Base-by-base conservation (phyloP, 2,888 invertebrate species). In the Agriotes lineatus region DNA sequence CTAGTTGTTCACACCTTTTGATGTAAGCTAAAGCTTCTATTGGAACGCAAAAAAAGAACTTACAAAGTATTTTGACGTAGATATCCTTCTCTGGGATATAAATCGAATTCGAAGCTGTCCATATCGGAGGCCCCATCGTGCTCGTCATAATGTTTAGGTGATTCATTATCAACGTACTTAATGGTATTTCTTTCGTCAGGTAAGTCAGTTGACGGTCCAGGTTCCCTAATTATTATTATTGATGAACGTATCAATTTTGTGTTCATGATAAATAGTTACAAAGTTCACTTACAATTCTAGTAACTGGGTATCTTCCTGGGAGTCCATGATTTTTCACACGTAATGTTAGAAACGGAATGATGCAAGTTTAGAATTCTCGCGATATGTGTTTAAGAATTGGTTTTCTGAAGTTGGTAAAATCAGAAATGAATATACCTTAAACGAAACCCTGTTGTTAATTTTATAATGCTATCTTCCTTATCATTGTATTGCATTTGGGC, bases 1-100 rank as follows among this genome's bases (percentile, higher is more conserved):
- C 7, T 39, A 30, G 6, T 56, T 0, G 10, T 48, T 45, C 14
- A 33, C 25, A 44, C 45, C 45, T 30, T 33, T 45, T 12, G 10
- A 10, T 14, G 19, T 19, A 14, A 33, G 35, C 62, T 39, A 25
- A 56, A 63, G 20, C 42, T 45, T 14, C 25, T 20, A 35, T 48
- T 35, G 18, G 18, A 14, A 14, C 19, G 16, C 10, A 14, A 9
- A 56, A 42, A 2, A 5, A 12, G 20, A 68, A 81, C 81, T 79
- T 78, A 81, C 81, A 81, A 61, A 19, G 79, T 78, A 50, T 81
- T 79, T 73, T 80, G 68, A 14, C 20, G 48, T 0, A 50, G 20
- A 58, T 59, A 59, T 10, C 45, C 67, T 18, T 67, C 60, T 10
- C 56, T 52, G 3, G 45, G 35, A 45, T 14, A n/a, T n/a, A 54